These are phyloP conservation scores for Pyrrhia umbra DNA, from an alignment of 2,888 invertebrate species.

Conservation along the genomic window DNA sequence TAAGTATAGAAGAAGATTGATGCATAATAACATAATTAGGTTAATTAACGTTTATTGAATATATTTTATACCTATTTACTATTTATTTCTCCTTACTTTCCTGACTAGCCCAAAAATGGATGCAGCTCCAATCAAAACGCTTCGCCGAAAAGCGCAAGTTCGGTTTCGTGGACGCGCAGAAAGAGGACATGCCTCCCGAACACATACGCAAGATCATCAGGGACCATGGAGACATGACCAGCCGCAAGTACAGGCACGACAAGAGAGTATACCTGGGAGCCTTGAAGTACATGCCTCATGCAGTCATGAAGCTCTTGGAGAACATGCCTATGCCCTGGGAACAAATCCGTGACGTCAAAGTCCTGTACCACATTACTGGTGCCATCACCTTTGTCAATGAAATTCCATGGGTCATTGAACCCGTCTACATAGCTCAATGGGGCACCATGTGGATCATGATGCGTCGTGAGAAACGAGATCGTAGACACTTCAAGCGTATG, in stretches of 20 bases:
- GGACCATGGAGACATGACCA: constrained; percentile 99
- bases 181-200: constrained; percentile 99
- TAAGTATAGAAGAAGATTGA: no score
- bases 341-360: constrained; percentile 99
- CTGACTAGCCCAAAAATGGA: constrained; percentile 97
- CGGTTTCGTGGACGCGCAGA: constrained; percentile 99
- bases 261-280: constrained; percentile 99
- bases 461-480: constrained; percentile 99
- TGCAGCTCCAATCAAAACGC: constrained; percentile 99
- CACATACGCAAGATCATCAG: constrained; percentile 99
- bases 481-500: constrained; percentile 99
- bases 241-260: constrained; percentile 99
- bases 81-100: background rate
- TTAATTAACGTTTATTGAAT: no score
- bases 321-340: constrained; percentile 99
- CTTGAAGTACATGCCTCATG: constrained; percentile 99
- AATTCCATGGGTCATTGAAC: constrained; percentile 99
- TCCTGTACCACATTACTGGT: constrained; percentile 99
- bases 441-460: constrained; percentile 99
- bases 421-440: constrained; percentile 99
- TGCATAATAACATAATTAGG: no score
- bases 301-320: constrained; percentile 99
- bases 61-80: no score
- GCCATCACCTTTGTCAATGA: constrained; percentile 99
- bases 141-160: constrained; percentile 99